Base-by-base conservation (phyloP, 2,888 invertebrate genomes). In the Lottia gigantea region DNA sequence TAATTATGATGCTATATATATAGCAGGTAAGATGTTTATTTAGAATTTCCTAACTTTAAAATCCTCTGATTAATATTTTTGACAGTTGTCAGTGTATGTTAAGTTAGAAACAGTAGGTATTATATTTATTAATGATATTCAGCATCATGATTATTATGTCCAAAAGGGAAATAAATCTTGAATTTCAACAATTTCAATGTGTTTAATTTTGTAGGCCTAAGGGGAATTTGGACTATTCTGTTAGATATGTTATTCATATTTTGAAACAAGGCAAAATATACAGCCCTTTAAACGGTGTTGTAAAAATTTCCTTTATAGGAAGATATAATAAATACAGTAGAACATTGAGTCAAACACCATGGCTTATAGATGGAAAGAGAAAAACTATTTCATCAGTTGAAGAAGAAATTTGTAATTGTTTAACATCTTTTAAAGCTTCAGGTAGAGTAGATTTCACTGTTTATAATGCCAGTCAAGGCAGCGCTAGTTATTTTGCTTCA, bases 311-410 rank as follows among this genome's bases (percentile, higher is more conserved):
- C 31, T 14, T 75, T 70, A 16, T 76, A 85, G 86, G 86, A 66
- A 78, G 86, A 23, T 87, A 87, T 68, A 83, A 86, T 75, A 87
- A 87, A 72, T 86, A 82, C 75, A 94, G 94, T 3, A 91, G 98
- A 66, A 90, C 91, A 76, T 89, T 99, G 45, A 94, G 96, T 67
- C 98, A 99, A 90, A 96, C 97, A 0, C 98, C 98, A 0, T 98
- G 98, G 97, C 88, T 96, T 69, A 90, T 96, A 68, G 92, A 94
- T 78, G 95, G 96, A 0, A 91, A 92, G 75, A 91, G 94, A 68
- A 92, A 94, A 78, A 92, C 94, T 91, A 93, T 93, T 78, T 92
- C 93, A n/a, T 97, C 97, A 0, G 94, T 98, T 0, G 95, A 97
- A 88, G 97, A 98, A 89, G 91, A 95, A 73, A 93, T 98, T 74